Evolutionary conservation across 2,113 vertebrate species (phyloP).

Genomic region (Ciconia stormi): DNA sequence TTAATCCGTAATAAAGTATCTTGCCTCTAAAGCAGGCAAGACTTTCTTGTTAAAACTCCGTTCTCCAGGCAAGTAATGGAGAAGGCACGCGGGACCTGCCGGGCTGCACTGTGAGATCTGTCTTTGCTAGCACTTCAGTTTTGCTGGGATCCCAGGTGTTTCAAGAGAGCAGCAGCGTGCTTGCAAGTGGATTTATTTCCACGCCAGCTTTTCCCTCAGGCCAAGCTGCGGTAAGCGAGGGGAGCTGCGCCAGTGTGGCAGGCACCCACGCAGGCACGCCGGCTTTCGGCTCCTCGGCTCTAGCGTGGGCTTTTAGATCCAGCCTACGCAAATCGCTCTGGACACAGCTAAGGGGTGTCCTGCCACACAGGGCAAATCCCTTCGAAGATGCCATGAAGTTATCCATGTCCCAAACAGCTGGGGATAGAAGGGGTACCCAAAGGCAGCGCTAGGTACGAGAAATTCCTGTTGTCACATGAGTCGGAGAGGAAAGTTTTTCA

Average conservation of each 20-base stretch:
- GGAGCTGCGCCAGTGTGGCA: not conserved
- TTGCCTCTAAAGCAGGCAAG: not conserved
- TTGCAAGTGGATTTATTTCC: not conserved
- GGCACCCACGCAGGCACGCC: not conserved
- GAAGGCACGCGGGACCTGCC: not conserved
- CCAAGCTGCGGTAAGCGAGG: not conserved
- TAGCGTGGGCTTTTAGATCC: not conserved
- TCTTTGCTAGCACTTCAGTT: not conserved
- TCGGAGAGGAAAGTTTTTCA: constrained; percentile 28
- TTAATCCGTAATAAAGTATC: not conserved
- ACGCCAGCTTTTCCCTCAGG: not conserved
- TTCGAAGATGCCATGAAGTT: fast-evolving
- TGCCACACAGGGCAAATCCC: not conserved
- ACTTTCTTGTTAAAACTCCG: not conserved
- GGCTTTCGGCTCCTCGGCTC: not conserved
- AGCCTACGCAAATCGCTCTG: not conserved
- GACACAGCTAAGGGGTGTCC: not conserved
- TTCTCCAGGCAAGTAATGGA: not conserved
- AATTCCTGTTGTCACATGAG: not conserved
- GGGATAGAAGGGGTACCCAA: not conserved
- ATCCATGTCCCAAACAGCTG: not conserved
- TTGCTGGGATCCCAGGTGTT: not conserved
- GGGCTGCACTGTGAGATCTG: not conserved
- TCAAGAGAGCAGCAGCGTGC: not conserved
- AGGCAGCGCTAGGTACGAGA: not conserved